These are phyloP conservation scores for Diplolepis rosae DNA, from an alignment of 2,888 invertebrate species.

Conservation along the genomic window DNA sequence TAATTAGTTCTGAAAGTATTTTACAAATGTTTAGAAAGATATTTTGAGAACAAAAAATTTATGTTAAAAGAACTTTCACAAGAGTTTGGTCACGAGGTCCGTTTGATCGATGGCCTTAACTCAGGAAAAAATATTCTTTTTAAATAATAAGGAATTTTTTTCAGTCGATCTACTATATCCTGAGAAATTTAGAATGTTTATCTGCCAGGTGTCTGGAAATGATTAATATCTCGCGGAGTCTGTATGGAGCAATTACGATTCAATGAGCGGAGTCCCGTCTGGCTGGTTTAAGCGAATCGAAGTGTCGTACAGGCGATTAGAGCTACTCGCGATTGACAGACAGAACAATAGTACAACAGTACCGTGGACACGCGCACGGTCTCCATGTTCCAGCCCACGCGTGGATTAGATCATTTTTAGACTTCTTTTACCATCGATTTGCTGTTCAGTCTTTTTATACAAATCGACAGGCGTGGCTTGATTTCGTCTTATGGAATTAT, in stretches of 20 bases:
- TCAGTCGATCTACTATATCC: not conserved
- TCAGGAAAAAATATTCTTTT: too few species aligned
- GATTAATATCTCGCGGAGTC: conserved; percentile 45
- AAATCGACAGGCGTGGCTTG: conserved; percentile 13
- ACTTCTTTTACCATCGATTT: conserved; percentile 35
- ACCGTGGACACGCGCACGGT: conserved; percentile 36
- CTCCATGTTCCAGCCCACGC: conserved; percentile 49
- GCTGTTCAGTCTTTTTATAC: not conserved
- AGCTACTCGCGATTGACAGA: conserved; percentile 48
- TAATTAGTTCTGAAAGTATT: too few species aligned
- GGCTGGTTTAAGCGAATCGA: conserved; percentile 15
- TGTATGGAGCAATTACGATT: conserved; percentile 41
- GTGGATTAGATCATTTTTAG: conserved; percentile 52
- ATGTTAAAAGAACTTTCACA: too few species aligned
- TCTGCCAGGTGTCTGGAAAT: conserved; percentile 46
- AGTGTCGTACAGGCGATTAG: conserved; percentile 50
- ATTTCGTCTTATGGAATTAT: conserved; percentile 35
- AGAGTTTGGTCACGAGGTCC: too few species aligned
- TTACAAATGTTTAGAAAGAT: too few species aligned
- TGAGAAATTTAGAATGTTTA: conserved; percentile 35
- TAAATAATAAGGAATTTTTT: not conserved
- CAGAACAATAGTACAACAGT: conserved; percentile 54
- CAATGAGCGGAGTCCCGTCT: conserved; percentile 22
- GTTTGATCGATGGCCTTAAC: too few species aligned
- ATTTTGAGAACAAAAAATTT: too few species aligned